Evolutionary conservation across 2,888 invertebrate genomes (phyloP).

Genomic region (Drosophila nigritarsus): DNA sequence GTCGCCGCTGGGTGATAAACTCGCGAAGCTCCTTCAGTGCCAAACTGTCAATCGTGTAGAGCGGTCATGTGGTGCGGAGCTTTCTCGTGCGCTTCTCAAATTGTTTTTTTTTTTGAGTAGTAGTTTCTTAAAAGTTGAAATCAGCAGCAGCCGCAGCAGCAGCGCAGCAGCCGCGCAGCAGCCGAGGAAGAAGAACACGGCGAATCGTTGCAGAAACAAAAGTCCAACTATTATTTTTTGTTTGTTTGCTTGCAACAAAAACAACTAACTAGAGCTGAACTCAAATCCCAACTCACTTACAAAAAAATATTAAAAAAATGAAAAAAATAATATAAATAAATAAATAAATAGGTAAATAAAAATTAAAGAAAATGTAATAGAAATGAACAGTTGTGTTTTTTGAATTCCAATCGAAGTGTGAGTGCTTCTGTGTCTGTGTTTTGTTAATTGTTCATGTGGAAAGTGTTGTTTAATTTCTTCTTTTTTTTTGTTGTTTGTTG

Average conservation of each 20-base stretch:
- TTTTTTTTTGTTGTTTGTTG: slow-evolving; percentile 44
- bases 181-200: slow-evolving; percentile 29
- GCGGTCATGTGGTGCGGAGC: slow-evolving; percentile 81
- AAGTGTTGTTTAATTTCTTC: slow-evolving; percentile 8
- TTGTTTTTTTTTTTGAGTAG: slow-evolving; percentile 60
- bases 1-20: slow-evolving; percentile 47
- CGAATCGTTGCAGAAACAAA: slow-evolving; percentile 24
- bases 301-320: background rate
- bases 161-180: slow-evolving; percentile 15
- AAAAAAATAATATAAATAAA: background rate
- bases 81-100: slow-evolving; percentile 67
- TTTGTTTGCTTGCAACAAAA: slow-evolving; percentile 34
- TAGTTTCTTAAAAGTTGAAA: slow-evolving; percentile 63
- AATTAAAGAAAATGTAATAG: slow-evolving; percentile 13
- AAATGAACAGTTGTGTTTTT: slow-evolving; percentile 38
- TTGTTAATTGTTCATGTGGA: slow-evolving; percentile 1
- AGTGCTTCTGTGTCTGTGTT: slow-evolving; percentile 14
- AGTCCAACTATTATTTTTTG: slow-evolving; percentile 40
- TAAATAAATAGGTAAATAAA: background rate
- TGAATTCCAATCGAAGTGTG: slow-evolving; percentile 35
- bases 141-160: slow-evolving; percentile 24
- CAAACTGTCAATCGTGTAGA: slow-evolving; percentile 84
- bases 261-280: slow-evolving; percentile 37
- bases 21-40: slow-evolving; percentile 74
- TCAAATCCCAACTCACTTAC: slow-evolving; percentile 13